Evolutionary conservation across 2,113 vertebrate genomes (phyloP), one percentile per base, ranked within the genome.

Genomic region (Amblyopsis rosae): DNA sequence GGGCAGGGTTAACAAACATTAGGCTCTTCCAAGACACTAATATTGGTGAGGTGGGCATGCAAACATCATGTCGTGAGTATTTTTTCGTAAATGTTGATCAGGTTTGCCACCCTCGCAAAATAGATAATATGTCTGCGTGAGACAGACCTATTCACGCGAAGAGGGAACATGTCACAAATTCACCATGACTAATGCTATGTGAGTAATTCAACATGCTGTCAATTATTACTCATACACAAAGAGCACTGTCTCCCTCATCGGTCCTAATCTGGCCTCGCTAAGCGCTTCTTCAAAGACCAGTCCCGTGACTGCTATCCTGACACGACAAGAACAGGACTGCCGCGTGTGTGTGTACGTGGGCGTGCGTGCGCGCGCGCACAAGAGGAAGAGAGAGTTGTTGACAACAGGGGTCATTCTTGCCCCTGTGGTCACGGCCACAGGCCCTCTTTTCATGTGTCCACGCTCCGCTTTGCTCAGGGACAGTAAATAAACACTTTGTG

Each of bases 171-270:
- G 80, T 62, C 82, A 81, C 77, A 79, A 81, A 85, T 77, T 81
- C 76, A 79, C 63, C 69, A 26, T 90, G 88, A 88, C 81, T 88
- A 87, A 90, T 74, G 72, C 64, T 55, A 60, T 60, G 60, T 89
- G 87, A 90, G 83, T 87, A 87, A 90, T 85, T 49, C 64, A 57
- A 57, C 75, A 55, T 49, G 53, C 75, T 72, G 75, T 77, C 75
- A 57, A 67, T 67, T 60, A 67, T 72, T 72, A 59, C 64, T 63
- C 78, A 81, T 26, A 46, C 75, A 72, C 62, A 26, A 15, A 67
- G 59, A 74, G 75, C 79, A 35, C 62, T 63, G 74, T 81, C 73
- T 72, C 32, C 2, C 15, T 67, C 75, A 62, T 63, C 55, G 72
- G 76, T 60, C 79, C 12, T 0, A 63, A 51, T 41, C 57, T 11